Percentiles rank a stretch among this genome's conserved stretches.
Conservation (phyloP, 2,113 vertebrate genomes). For the Podiceps cristatus region DNA sequence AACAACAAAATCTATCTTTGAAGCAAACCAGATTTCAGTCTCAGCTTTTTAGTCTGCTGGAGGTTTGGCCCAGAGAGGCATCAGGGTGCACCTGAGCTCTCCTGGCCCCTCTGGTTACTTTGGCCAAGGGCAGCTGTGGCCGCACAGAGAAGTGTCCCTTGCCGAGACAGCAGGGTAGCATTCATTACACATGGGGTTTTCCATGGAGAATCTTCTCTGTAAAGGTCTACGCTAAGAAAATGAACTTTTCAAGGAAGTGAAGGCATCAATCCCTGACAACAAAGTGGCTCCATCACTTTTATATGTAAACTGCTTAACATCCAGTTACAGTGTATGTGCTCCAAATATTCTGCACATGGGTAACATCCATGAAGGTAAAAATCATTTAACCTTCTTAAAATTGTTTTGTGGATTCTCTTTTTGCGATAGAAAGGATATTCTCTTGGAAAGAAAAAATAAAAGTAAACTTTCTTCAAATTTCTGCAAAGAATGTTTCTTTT, state of each 20-base stretch:
- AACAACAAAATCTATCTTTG: neutral
- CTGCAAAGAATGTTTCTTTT: neutral
- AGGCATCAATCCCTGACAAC: neutral
- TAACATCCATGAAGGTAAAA: neutral
- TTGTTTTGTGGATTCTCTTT: neutral
- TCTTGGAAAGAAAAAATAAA: neutral
- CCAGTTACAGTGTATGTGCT: neutral
- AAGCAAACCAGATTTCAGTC: neutral
- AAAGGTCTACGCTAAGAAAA: neutral
- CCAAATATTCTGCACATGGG: neutral
- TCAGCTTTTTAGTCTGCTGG: neutral
- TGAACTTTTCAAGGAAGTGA: neutral
- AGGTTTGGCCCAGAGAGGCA: neutral
- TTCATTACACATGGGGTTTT: neutral
- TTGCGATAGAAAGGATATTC: neutral
- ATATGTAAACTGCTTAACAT: neutral
- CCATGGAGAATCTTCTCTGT: neutral
- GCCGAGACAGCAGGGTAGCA: fast-evolving
- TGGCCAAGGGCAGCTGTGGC: no score
- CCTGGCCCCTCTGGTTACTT: neutral
- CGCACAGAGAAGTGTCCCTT: fast-evolving
- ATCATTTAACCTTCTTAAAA: neutral
- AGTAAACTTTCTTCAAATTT: neutral
- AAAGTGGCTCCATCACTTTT: neutral
- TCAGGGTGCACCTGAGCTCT: neutral